phyloP scores from a whole-genome alignment of 2,113 vertebrate genomes.

The Halichoerus grypus region DNA sequence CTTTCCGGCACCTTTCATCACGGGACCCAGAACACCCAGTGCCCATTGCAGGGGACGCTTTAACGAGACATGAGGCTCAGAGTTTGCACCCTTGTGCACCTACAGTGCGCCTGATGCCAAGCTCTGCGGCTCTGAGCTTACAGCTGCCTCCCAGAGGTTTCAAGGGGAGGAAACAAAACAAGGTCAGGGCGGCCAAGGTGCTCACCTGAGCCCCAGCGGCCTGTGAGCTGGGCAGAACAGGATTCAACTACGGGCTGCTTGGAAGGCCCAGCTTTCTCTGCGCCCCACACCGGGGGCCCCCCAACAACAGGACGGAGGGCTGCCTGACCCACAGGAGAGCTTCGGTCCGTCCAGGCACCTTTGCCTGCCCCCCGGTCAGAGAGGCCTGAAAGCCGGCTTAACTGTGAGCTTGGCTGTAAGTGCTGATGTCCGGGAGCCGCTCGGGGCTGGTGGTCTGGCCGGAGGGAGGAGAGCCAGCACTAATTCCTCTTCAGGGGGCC shows the following conservation, averaged over 20 bases:
- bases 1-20: accelerated
- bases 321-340: accelerated
- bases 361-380: accelerated
- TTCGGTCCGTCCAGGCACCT: accelerated
- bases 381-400: not conserved
- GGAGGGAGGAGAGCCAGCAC: not conserved
- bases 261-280: not conserved
- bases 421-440: not conserved
- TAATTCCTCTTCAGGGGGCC: slow-evolving; percentile 61
- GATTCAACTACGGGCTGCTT: accelerated
- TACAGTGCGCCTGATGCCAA: accelerated
- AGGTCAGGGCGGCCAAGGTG: not conserved
- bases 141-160: not conserved
- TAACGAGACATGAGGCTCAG: accelerated
- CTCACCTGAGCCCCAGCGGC: accelerated
- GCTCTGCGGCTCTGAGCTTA: not conserved
- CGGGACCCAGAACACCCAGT: not conserved
- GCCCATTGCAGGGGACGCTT: accelerated
- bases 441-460: not conserved
- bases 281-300: accelerated
- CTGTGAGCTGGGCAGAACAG: accelerated
- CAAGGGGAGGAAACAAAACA: too few species aligned
- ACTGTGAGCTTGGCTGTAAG: not conserved
- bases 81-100: accelerated
- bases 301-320: not conserved